Evolutionary conservation across 2,888 invertebrate genomes (phyloP).

Genomic region (Adineta ricciae): DNA sequence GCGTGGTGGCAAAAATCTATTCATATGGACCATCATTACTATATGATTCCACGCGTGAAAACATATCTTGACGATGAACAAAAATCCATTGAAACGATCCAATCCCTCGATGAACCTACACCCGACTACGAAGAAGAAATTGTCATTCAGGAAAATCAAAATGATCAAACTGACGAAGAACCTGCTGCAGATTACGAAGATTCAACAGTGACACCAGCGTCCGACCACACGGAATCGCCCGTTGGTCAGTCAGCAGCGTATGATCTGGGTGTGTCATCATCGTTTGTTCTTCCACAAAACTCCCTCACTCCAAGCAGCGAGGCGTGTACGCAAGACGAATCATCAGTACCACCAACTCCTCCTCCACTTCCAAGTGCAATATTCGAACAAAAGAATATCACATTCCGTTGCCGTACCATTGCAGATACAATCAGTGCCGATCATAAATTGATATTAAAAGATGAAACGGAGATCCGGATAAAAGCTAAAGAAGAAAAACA

Average conservation of each 20-base stretch:
- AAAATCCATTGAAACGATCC: background rate
- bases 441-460: background rate
- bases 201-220: background rate
- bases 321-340: background rate
- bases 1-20: background rate
- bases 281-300: background rate
- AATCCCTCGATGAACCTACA: background rate
- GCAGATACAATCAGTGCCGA: background rate
- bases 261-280: background rate
- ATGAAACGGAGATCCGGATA: background rate
- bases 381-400: background rate
- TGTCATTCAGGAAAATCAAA: background rate
- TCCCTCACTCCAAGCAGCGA: background rate
- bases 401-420: background rate
- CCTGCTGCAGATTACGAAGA: background rate
- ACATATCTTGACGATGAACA: background rate
- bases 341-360: background rate
- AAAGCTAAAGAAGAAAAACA: background rate
- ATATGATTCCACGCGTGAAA: conserved; percentile 1
- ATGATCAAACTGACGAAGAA: background rate
- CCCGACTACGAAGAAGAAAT: conserved; percentile 4
- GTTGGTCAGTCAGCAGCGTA: background rate
- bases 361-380: background rate
- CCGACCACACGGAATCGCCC: too few relatives aligned
- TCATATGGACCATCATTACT: background rate